Conservation (phyloP, 2,888 invertebrate species). For the Polyommatus icarus region DNA sequence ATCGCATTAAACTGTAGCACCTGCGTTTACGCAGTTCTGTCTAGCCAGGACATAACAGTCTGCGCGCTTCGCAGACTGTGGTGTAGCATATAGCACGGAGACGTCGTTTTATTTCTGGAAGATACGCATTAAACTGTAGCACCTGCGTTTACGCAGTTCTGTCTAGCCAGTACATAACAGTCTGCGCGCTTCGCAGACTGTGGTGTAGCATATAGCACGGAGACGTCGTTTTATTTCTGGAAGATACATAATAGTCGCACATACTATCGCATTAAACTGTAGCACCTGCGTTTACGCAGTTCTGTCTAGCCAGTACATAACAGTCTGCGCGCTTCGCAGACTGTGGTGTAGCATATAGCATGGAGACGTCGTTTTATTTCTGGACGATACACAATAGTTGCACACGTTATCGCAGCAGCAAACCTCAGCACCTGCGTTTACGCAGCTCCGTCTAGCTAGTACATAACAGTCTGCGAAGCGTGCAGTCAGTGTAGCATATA, state of each 20-base stretch:
- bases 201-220: too few relatives aligned
- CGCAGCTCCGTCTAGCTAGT: not conserved
- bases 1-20: not conserved
- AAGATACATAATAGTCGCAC: too few relatives aligned
- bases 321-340: too few relatives aligned
- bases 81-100: conserved; percentile 26
- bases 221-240: too few relatives aligned
- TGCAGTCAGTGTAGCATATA: conserved; percentile 22
- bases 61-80: conserved; percentile 1
- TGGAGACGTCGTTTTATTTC: too few relatives aligned
- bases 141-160: not conserved
- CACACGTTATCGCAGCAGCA: not conserved
- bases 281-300: too few relatives aligned
- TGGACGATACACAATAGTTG: too few relatives aligned
- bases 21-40: not conserved
- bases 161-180: too few relatives aligned
- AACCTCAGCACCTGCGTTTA: not conserved
- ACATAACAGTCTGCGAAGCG: conserved; percentile 2
- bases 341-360: too few relatives aligned
- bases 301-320: too few relatives aligned
- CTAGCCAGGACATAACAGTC: not conserved
- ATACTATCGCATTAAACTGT: too few relatives aligned
- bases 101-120: not conserved
- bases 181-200: too few relatives aligned
- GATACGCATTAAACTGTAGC: not conserved